Evolutionary conservation across 1,140 invertebrate genomes (phyloP).

Genomic region (Harlomillsia oculata): DNA sequence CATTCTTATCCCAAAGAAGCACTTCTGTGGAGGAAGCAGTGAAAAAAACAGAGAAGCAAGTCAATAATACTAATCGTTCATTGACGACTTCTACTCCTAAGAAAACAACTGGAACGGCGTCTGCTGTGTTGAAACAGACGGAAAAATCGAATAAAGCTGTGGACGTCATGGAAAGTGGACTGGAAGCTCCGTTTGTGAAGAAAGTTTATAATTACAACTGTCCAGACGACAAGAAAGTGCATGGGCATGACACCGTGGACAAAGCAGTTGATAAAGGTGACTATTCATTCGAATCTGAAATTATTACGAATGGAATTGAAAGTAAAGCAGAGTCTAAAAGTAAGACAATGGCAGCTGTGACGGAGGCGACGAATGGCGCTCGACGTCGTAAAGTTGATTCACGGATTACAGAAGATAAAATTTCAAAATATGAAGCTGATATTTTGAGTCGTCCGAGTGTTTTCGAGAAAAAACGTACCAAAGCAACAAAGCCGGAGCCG

Average conservation of each 20-base stretch:
- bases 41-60: background rate
- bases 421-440: slow-evolving; percentile 31
- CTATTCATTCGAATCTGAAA: no score
- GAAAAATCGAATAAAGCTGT: background rate
- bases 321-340: background rate
- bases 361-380: background rate
- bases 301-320: background rate
- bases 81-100: background rate
- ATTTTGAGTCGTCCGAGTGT: slow-evolving; percentile 28
- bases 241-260: slow-evolving; percentile 1
- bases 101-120: background rate
- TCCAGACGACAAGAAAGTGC: slow-evolving; percentile 7
- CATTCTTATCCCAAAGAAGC: slow-evolving; percentile 22
- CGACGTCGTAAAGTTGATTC: background rate
- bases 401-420: no score
- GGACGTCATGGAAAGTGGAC: slow-evolving; percentile 25
- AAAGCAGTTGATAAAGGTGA: background rate
- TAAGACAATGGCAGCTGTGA: slow-evolving; percentile 1
- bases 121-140: background rate
- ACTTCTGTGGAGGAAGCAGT: slow-evolving; percentile 22
- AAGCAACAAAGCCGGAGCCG: slow-evolving; percentile 15
- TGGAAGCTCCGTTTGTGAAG: slow-evolving; percentile 22
- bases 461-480: slow-evolving; percentile 9
- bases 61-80: no score
- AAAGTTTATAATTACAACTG: slow-evolving; percentile 14